Percentiles rank a stretch among this genome's conserved stretches.
Evolutionary conservation across 2,113 vertebrate genomes (phyloP).

Genomic region (Peucedramus taeniatus): DNA sequence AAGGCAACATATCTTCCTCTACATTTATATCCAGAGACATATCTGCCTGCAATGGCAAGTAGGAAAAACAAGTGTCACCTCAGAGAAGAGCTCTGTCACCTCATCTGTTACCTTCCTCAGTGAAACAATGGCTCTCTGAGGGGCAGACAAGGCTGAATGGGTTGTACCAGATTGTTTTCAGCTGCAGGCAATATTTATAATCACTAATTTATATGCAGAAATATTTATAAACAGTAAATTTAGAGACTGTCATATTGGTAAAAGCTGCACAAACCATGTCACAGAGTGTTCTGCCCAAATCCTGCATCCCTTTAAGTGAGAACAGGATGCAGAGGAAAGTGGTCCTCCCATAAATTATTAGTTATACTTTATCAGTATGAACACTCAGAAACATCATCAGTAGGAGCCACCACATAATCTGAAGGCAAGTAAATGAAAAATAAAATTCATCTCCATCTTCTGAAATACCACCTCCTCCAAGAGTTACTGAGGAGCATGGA

Average conservation of each 20-base stretch:
- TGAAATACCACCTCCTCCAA: background rate
- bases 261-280: background rate
- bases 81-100: background rate
- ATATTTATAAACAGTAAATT: conserved; percentile 17
- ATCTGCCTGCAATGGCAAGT: background rate
- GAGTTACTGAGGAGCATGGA: background rate
- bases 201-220: conserved; percentile 18
- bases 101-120: background rate
- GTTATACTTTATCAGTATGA: background rate
- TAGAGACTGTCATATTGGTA: background rate
- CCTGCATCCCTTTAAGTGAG: background rate
- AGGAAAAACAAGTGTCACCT: background rate
- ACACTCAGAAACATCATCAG: background rate
- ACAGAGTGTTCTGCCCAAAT: background rate
- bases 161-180: background rate
- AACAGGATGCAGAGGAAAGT: background rate
- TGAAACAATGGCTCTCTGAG: background rate
- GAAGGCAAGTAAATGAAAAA: background rate
- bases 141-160: background rate
- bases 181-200: conserved; percentile 30
- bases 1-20: background rate
- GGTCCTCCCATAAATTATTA: background rate
- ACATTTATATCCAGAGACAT: background rate
- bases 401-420: background rate
- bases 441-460: background rate